A percentile compares a stretch with the other conserved stretches of the same genome.
These are phyloP conservation scores for Halictus ligatus DNA, from an alignment of 2,888 invertebrate genomes.

Conservation along the genomic window DNA sequence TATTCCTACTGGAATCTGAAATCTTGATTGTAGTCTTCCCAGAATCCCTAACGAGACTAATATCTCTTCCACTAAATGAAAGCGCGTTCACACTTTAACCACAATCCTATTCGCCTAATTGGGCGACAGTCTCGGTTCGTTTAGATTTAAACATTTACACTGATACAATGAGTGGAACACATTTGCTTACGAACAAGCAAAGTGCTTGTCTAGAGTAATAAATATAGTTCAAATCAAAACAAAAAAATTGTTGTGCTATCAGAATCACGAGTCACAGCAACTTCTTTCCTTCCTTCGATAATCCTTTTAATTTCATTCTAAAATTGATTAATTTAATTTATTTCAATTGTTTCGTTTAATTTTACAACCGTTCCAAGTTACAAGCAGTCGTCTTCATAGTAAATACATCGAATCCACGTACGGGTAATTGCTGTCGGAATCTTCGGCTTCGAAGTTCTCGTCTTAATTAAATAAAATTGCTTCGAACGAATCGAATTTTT, in stretches of 20 bases:
- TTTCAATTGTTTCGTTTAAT: too few species aligned
- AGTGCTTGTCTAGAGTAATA: background rate
- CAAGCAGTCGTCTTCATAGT: background rate
- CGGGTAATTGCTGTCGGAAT: background rate
- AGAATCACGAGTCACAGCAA: background rate
- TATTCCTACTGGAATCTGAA: background rate
- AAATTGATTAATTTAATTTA: too few species aligned
- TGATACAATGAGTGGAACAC: too few species aligned
- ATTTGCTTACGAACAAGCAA: background rate
- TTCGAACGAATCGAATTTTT: background rate
- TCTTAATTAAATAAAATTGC: background rate
- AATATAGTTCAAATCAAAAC: background rate
- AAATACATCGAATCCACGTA: background rate
- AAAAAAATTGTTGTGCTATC: background rate
- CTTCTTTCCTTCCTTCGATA: background rate
- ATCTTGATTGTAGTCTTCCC: background rate
- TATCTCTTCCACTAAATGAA: slow-evolving; percentile 1
- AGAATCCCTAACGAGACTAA: background rate
- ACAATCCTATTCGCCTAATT: background rate
- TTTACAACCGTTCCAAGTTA: background rate
- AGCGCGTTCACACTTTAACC: background rate
- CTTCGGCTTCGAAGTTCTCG: background rate
- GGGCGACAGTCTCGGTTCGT: background rate
- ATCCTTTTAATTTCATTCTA: background rate
- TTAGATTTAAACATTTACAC: background rate